Evolutionary conservation across 2,888 invertebrate species (phyloP), one percentile per base, ranked within the genome.

Genomic region (Caenorhabditis zanzibari): DNA sequence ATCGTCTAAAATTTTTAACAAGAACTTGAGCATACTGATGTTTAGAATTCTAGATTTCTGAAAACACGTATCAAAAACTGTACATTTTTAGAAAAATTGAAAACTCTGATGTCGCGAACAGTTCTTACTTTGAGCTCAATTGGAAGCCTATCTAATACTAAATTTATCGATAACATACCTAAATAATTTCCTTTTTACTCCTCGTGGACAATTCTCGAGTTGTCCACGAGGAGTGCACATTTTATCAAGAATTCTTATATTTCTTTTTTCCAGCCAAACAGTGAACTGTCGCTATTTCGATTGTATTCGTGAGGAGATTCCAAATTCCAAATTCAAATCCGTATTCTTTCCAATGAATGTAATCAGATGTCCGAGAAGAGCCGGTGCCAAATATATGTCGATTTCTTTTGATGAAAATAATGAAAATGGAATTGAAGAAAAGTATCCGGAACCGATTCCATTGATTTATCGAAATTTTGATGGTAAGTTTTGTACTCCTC

Each of bases 331-430:
- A 5, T 75, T 66, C 38, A 19, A 66, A 28, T 75, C 75, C 5
- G 24, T 75, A 2, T 75, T 75, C 38, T 75, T 75, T 24, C 75
- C 75, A 32, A 75, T 75, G 75, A 75, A 75, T 47, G 49, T 75
- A 1, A 58, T 66, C 32, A 14, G 56, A 4, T 75, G 75, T 66
- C 75, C 75, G 16, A 56, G 66, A 38, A 66, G 75, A 66, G 24
- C 28, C 9, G 58, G 58, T 14, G 75, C 38, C 4, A 75, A 66
- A n/a, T 75, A 66, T 32, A 28, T 58, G n/a, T 75, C 66, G 24
- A 66, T 75, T 26, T 19, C 64, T 38, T 63, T 52, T 12, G 44
- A 44, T 0, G 16, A 22, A n/a, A n/a, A n/a, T n/a, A n/a, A n/a
- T n/a, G n/a, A n/a, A n/a, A n/a, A n/a, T n/a, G n/a, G n/a, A n/a